A percentile compares a stretch with the other conserved stretches of the same genome.
phyloP scores from a whole-genome alignment of 2,797 vertebrate genomes.

The Pangasius mekongensis region DNA sequence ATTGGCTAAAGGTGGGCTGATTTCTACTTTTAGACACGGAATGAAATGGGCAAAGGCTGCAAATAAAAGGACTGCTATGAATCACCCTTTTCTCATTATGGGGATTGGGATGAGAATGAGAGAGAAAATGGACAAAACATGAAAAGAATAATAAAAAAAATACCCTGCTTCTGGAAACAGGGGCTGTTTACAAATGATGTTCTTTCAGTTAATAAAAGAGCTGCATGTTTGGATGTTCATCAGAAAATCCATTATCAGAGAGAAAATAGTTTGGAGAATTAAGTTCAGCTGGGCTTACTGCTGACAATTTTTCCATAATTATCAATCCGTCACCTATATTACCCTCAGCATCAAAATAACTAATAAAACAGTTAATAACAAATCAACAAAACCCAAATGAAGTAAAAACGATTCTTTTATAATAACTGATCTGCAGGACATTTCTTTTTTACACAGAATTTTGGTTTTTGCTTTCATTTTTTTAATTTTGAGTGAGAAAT shows the following conservation, averaged over 20 bases:
- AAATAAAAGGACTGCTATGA: conserved; percentile 70
- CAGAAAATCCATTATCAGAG: conserved; percentile 29
- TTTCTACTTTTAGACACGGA: conserved; percentile 69
- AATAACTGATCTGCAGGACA: neutral
- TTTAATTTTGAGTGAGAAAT: neutral
- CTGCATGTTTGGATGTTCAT: conserved; percentile 15
- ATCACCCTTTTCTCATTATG: conserved; percentile 70
- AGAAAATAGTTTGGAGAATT: conserved; percentile 19
- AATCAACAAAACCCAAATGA: neutral
- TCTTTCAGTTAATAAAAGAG: conserved; percentile 15
- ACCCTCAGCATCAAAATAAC: neutral
- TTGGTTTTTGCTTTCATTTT: neutral
- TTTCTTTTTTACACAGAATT: neutral
- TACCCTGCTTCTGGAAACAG: conserved; percentile 58
- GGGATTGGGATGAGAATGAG: conserved; percentile 29
- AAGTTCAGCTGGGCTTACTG: conserved; percentile 7
- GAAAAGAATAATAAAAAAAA: conserved; percentile 56
- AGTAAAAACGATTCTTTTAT: neutral
- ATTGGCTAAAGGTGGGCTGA: conserved; percentile 64
- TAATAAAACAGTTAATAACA: neutral
- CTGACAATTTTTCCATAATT: neutral
- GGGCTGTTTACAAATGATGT: conserved; percentile 66
- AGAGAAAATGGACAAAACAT: conserved; percentile 29
- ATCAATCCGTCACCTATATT: neutral
- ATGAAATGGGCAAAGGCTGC: conserved; percentile 61